A percentile compares a stretch with the other conserved stretches of the same genome.
Evolutionary conservation across 2,113 vertebrate species (phyloP).

Genomic region (Gymnocephalus cernua): DNA sequence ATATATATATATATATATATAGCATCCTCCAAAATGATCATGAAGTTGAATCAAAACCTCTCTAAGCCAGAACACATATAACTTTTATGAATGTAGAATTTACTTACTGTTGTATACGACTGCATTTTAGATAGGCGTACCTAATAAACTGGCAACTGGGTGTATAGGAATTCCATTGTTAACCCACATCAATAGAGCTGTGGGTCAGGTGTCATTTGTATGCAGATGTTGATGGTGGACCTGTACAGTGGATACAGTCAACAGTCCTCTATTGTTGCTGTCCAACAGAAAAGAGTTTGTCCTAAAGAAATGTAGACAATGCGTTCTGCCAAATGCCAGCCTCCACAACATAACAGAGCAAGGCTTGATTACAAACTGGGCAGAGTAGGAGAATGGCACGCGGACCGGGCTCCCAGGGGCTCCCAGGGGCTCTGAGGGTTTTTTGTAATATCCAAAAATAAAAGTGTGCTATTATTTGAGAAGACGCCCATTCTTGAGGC

Average conservation of each 20-base stretch:
- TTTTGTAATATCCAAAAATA: slow-evolving; percentile 2
- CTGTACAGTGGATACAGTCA: slow-evolving; percentile 12
- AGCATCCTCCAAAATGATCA: background rate
- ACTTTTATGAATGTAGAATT: background rate
- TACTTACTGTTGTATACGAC: too few species aligned
- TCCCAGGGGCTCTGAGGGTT: background rate
- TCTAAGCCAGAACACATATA: background rate
- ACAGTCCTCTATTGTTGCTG: slow-evolving; percentile 47
- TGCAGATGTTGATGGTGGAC: slow-evolving; percentile 25
- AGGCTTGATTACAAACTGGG: background rate
- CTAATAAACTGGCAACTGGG: background rate
- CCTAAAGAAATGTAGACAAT: slow-evolving; percentile 20
- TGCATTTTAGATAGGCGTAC: background rate
- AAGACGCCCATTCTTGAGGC: too few species aligned
- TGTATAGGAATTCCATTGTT: slow-evolving; percentile 23
- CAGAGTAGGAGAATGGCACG: slow-evolving; percentile 10
- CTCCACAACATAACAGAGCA: slow-evolving; percentile 19
- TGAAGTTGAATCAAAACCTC: background rate
- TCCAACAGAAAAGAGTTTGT: slow-evolving; percentile 54
- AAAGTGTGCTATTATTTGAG: background rate
- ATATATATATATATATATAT: too few species aligned
- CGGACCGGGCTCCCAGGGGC: background rate
- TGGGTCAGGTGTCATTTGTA: slow-evolving; percentile 16
- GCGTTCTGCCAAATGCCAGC: slow-evolving; percentile 40
- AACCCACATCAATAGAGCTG: background rate